Conservation (phyloP, 2,113 vertebrate genomes). For the Ptyas mucosa region DNA sequence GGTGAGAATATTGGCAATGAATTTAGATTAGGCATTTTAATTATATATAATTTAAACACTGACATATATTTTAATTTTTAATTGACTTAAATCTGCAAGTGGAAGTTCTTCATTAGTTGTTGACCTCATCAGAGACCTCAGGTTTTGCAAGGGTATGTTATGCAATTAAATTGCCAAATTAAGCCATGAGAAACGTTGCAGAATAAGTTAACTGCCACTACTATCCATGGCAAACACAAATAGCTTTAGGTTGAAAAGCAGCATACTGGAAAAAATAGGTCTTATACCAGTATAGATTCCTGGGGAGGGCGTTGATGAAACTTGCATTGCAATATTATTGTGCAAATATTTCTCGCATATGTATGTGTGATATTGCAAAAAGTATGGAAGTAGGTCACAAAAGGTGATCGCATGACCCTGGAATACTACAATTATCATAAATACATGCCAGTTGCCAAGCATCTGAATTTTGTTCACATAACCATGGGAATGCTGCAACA, state of each 20-base stretch:
- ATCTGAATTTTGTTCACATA: not conserved
- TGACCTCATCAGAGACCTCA: not conserved
- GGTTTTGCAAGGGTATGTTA: not conserved
- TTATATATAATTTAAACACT: not conserved
- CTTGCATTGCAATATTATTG: not conserved
- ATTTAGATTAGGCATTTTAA: not conserved
- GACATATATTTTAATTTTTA: not conserved
- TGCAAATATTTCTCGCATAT: not conserved
- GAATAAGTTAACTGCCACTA: not conserved
- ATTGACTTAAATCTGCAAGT: not conserved
- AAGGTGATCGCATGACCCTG: not conserved
- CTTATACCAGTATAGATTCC: not conserved
- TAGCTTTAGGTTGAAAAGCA: not conserved
- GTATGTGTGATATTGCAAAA: not conserved
- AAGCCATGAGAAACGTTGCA: not conserved
- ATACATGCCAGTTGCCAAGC: not conserved
- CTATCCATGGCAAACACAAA: not conserved
- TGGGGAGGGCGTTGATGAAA: not conserved
- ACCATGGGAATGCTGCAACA: not conserved
- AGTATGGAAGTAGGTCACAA: not conserved
- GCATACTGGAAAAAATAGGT: not conserved
- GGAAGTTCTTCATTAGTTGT: not conserved
- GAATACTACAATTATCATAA: not conserved
- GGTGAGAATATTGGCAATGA: not conserved
- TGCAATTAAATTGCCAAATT: conserved; percentile 1